These are phyloP conservation scores for Carassius gibelio DNA, from an alignment of 2,113 vertebrate genomes.

Conservation along the genomic window DNA sequence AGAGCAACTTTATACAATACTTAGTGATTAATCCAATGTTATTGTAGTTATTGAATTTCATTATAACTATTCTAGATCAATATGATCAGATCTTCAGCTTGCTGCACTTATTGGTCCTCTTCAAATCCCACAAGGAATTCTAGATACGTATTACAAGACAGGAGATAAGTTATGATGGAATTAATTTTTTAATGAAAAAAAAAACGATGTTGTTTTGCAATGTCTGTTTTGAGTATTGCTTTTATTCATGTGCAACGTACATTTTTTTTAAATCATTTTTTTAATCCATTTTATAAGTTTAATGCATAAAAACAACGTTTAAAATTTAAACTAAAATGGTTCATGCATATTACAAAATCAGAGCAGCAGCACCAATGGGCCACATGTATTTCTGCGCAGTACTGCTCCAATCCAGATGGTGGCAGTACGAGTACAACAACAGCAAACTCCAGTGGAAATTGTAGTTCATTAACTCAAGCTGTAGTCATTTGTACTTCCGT, in stretches of 20 bases:
- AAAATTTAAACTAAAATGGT: neutral
- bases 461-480: neutral
- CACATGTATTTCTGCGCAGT: neutral
- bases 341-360: neutral
- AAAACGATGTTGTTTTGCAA: too few relatives aligned
- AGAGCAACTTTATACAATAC: neutral
- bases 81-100: neutral
- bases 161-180: too few relatives aligned
- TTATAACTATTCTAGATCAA: neutral
- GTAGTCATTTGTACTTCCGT: neutral
- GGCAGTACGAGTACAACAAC: neutral
- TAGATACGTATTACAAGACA: too few relatives aligned
- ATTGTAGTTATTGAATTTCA: neutral
- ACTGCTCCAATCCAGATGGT: slow-evolving; percentile 4
- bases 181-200: too few relatives aligned
- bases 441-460: neutral
- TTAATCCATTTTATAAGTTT: neutral
- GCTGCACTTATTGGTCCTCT: neutral
- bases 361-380: neutral
- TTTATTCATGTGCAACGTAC: neutral
- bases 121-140: too few relatives aligned
- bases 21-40: neutral
- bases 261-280: too few relatives aligned
- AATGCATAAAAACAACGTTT: neutral
- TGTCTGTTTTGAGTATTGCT: too few relatives aligned